These are phyloP conservation scores for Pangasius krempfi DNA, from an alignment of 2,797 vertebrate species.

Conservation along the genomic window DNA sequence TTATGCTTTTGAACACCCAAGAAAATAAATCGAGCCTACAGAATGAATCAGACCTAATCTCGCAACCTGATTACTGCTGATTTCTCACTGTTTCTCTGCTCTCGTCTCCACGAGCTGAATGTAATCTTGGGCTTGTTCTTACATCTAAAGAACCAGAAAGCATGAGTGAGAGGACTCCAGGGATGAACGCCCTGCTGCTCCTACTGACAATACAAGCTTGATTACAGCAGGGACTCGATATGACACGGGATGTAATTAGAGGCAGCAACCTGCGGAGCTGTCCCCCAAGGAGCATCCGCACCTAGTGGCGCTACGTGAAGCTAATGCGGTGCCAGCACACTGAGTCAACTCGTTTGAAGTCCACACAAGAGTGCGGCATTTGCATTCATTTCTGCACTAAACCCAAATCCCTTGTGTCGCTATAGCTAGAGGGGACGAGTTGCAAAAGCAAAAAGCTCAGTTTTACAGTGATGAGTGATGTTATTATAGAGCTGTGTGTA, in stretches of 20 bases:
- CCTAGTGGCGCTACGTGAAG: constrained; percentile 27
- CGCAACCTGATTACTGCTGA: neutral
- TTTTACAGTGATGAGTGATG: neutral
- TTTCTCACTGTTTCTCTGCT: neutral
- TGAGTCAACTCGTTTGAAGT: constrained; percentile 28
- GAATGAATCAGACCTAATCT: constrained; percentile 16
- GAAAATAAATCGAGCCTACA: constrained; percentile 6
- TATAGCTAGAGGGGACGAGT: constrained; percentile 18
- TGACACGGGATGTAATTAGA: constrained; percentile 64
- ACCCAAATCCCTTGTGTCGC: constrained; percentile 18
- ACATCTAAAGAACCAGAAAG: neutral
- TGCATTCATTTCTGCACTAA: constrained; percentile 23
- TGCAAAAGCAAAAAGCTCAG: neutral
- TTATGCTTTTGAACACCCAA: constrained; percentile 29
- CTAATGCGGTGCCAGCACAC: constrained; percentile 9
- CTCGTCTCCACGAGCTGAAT: neutral
- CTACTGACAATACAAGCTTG: constrained; percentile 60
- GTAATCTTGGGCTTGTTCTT: neutral
- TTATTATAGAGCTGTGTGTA: neutral
- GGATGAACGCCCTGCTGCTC: neutral
- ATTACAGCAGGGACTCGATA: constrained; percentile 59
- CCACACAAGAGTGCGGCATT: constrained; percentile 9
- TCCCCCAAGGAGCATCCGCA: constrained; percentile 51
- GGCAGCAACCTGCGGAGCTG: constrained; percentile 55
- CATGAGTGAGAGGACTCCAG: neutral